These are phyloP conservation scores for Tridacna crocea DNA, from an alignment of 2,888 invertebrate species.

Conservation along the genomic window DNA sequence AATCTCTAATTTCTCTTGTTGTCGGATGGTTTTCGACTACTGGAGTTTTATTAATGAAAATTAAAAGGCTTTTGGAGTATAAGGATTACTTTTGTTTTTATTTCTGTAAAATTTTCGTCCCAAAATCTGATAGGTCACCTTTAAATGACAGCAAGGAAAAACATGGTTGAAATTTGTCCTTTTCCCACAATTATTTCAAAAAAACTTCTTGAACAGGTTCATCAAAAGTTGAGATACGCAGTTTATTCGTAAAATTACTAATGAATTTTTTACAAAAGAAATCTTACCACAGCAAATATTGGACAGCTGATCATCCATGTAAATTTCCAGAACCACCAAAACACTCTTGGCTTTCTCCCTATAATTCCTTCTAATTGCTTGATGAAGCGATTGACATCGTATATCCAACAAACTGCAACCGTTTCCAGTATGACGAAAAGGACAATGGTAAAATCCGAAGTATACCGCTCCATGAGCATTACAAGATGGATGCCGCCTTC, in stretches of 20 bases:
- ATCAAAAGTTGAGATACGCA: neutral
- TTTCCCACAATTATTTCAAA: neutral
- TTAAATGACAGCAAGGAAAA: no score
- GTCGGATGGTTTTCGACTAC: no score
- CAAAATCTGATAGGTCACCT: no score
- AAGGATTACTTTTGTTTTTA: no score
- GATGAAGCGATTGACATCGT: constrained; percentile 85
- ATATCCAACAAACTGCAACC: constrained; percentile 90
- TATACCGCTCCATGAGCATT: constrained; percentile 73
- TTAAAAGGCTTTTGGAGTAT: no score
- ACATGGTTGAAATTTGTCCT: neutral
- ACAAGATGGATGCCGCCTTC: constrained; percentile 73
- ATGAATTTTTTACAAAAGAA: neutral
- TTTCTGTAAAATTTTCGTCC: no score
- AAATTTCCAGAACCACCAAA: constrained; percentile 35
- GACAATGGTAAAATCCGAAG: constrained; percentile 82
- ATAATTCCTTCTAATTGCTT: constrained; percentile 44
- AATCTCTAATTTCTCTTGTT: no score
- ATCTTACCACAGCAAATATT: constrained; percentile 32
- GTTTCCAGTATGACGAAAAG: constrained; percentile 89
- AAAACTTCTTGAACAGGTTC: neutral
- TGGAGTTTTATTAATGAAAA: no score
- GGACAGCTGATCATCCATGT: constrained; percentile 41
- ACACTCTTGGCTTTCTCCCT: constrained; percentile 16
- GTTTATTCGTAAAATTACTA: neutral